phyloP scores from a whole-genome alignment of 1,140 invertebrate genomes.

The Aphaenogaster rudis region DNA sequence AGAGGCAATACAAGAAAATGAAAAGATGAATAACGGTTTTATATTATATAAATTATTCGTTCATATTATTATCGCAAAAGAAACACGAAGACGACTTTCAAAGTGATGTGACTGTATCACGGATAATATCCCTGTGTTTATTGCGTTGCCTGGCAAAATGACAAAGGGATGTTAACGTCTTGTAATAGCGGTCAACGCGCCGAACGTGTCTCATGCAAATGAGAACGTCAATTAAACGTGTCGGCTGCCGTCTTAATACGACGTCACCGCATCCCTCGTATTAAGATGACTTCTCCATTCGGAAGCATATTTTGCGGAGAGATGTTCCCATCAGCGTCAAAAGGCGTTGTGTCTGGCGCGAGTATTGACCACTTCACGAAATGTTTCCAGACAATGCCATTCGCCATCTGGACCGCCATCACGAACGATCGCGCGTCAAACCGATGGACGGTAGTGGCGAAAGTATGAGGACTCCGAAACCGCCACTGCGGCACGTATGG shows the following conservation, averaged over 20 bases:
- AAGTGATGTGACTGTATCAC: not conserved
- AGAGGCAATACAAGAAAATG: not conserved
- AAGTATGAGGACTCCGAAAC: slow-evolving; percentile 17
- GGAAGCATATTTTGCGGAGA: slow-evolving; percentile 18
- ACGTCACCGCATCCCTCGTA: slow-evolving; percentile 34
- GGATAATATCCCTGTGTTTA: slow-evolving; percentile 26
- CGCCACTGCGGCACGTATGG: not conserved
- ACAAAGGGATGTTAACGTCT: slow-evolving; percentile 58
- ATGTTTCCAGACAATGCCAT: slow-evolving; percentile 53
- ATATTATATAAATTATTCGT: slow-evolving; percentile 1
- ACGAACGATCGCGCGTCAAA: slow-evolving; percentile 49
- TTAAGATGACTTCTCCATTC: slow-evolving; percentile 39
- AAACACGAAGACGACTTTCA: not conserved
- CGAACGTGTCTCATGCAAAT: slow-evolving; percentile 60
- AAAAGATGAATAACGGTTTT: not conserved
- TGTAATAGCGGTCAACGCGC: slow-evolving; percentile 49
- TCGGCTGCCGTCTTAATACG: slow-evolving; percentile 49
- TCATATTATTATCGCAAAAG: not conserved
- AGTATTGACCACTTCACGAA: slow-evolving; percentile 31
- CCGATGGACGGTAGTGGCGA: slow-evolving; percentile 1
- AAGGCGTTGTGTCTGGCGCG: slow-evolving; percentile 28
- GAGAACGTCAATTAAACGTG: slow-evolving; percentile 53
- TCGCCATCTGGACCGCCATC: slow-evolving; percentile 53
- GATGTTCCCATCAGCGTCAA: slow-evolving; percentile 12
- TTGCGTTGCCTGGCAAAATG: not conserved